Evolutionary conservation across 1,140 invertebrate genomes (phyloP), one percentile per base, ranked within the genome.

Genomic region (Ylistrum balloti): DNA sequence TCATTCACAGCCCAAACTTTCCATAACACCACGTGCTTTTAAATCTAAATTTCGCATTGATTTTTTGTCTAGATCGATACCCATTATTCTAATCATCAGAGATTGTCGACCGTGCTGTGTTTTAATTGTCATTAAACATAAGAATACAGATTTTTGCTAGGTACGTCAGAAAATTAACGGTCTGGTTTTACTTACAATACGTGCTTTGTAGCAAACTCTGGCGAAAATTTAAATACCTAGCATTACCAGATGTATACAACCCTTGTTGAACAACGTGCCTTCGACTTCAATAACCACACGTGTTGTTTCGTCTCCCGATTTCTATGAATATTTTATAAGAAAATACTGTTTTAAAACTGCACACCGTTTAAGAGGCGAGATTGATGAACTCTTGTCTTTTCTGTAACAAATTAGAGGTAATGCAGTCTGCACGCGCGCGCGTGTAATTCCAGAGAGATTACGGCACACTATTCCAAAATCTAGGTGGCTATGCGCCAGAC

Each of bases 301-400:
- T 45, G 41, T 45, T 45, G 41, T 17, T 45, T 45, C 41, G 56
- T 74, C 56, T n/a, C 5, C 56, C 17, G n/a, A 74, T 74, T 28
- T 74, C 56, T n/a, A 28, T 74, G 56, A n/a, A 74, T 74, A 74
- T 74, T 28, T 74, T 74, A 74, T 74, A 74, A 74, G n/a, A 28
- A 28, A 74, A 74, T n/a, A n/a, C 56, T 28, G 56, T 0, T 74
- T 74, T 28, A 74, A 74, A 7, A 74, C 56, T 28, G 56, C n/a
- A 74, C n/a, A 74, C 56, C n/a, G n/a, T 74, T 74, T 74, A 74
- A n/a, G n/a, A 28, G 28, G 22, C 13, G 41, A 45, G 56, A 74
- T 74, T 74, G n/a, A 74, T 74, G 56, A 74, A 28, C 56, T 1
- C 56, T 28, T 7, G 56, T 74, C 22, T 74, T 74, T 74, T 28